Percentiles rank a stretch among this genome's conserved stretches.
These are phyloP conservation scores for Pseudococcus viburni DNA, from an alignment of 2,888 invertebrate genomes.

Conservation along the genomic window DNA sequence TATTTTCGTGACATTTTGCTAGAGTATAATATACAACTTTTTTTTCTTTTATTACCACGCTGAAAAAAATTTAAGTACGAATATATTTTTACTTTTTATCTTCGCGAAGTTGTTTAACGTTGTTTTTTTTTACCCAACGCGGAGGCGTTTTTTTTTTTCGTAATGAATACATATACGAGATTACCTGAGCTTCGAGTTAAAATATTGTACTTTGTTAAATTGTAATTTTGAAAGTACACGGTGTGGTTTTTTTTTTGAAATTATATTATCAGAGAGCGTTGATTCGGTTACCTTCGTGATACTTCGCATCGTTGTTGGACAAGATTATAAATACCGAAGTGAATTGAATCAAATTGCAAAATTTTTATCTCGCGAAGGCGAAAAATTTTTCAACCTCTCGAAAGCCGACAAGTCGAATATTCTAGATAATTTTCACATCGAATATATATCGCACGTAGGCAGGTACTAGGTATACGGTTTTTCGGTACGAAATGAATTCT, in stretches of 20 bases:
- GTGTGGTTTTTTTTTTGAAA: neutral
- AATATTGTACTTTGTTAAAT: neutral
- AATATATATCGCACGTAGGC: neutral
- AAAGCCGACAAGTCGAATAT: neutral
- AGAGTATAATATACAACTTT: neutral
- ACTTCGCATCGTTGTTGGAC: neutral
- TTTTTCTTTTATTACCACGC: neutral
- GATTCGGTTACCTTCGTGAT: neutral
- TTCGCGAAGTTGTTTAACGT: neutral
- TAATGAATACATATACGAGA: neutral
- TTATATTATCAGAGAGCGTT: neutral
- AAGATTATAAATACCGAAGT: neutral
- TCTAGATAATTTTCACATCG: neutral
- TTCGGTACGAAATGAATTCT: neutral
- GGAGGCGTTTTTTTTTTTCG: neutral
- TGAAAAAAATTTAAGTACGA: neutral
- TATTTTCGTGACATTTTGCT: slow-evolving; percentile 25
- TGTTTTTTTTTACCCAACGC: neutral
- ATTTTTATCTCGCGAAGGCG: neutral
- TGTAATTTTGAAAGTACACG: neutral
- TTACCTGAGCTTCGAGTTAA: neutral
- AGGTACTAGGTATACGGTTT: neutral
- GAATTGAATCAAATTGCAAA: neutral
- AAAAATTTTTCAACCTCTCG: neutral
- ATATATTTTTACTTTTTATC: slow-evolving; percentile 8